A percentile compares a stretch with the other conserved stretches of the same genome.
phyloP scores from a whole-genome alignment of 2,797 vertebrate species.

The Heliangelus exortis region DNA sequence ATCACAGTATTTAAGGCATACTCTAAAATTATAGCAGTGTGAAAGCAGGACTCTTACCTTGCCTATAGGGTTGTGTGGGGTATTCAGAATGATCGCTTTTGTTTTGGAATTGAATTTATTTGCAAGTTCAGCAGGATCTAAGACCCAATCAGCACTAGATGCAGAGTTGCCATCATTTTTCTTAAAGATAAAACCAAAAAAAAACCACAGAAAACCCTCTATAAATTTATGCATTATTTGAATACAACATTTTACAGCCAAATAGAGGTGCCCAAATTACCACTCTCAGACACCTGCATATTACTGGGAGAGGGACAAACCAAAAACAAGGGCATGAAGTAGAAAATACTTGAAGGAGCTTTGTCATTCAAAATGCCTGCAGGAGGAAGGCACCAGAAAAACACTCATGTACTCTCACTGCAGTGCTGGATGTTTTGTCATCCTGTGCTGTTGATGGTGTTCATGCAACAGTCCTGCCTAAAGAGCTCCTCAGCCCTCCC shows the following conservation, averaged over 20 bases:
- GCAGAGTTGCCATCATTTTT: slow-evolving; percentile 75
- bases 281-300: neutral
- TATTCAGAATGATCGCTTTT: slow-evolving; percentile 96
- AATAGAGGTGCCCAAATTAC: neutral
- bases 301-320: neutral
- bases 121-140: slow-evolving; percentile 89
- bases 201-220: neutral
- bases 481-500: neutral
- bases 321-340: neutral
- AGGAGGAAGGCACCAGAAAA: neutral
- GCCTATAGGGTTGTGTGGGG: slow-evolving; percentile 92
- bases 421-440: neutral
- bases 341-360: neutral
- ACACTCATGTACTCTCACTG: neutral
- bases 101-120: slow-evolving; percentile 94
- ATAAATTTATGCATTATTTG: neutral
- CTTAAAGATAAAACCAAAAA: slow-evolving; percentile 65
- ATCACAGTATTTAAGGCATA: neutral
- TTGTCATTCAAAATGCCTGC: neutral
- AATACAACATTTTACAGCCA: neutral
- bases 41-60: slow-evolving; percentile 81
- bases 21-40: neutral
- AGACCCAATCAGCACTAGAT: slow-evolving; percentile 89
- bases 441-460: neutral
- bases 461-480: neutral